Evolutionary conservation across 2,888 invertebrate species (phyloP).

Genomic region (Hartigia nigra): DNA sequence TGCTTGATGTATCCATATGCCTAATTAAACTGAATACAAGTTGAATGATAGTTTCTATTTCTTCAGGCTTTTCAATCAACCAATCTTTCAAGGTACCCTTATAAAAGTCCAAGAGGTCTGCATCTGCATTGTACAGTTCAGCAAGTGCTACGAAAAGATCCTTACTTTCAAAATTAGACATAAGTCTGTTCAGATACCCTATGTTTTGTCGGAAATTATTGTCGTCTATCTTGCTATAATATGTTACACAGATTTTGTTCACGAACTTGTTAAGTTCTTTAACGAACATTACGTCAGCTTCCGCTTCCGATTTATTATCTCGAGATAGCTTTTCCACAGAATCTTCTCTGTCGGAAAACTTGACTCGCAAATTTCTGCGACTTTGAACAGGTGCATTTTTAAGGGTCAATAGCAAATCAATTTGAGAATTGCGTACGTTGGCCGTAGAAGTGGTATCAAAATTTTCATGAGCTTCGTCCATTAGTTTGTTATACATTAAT

Average conservation of each 20-base stretch:
- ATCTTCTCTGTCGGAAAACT: slow-evolving; percentile 64
- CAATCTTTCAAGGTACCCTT: slow-evolving; percentile 65
- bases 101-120: slow-evolving; percentile 59
- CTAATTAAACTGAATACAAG: slow-evolving; percentile 73
- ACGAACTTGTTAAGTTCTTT: slow-evolving; percentile 67
- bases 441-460: slow-evolving; percentile 30
- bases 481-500: slow-evolving; percentile 51
- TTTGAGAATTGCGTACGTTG: slow-evolving; percentile 55
- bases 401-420: slow-evolving; percentile 67
- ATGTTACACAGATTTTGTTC: slow-evolving; percentile 67
- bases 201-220: slow-evolving; percentile 65
- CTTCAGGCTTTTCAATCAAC: slow-evolving; percentile 68
- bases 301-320: slow-evolving; percentile 17
- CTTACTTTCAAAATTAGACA: slow-evolving; percentile 70
- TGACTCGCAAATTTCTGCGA: slow-evolving; percentile 69
- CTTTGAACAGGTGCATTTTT: slow-evolving; percentile 64
- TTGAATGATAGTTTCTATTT: slow-evolving; percentile 71
- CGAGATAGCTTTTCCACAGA: slow-evolving; percentile 32
- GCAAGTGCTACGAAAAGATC: slow-evolving; percentile 68
- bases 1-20: slow-evolving; percentile 67
- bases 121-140: slow-evolving; percentile 49
- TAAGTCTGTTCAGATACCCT: slow-evolving; percentile 68
- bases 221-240: slow-evolving; percentile 69
- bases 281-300: slow-evolving; percentile 60
- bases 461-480: slow-evolving; percentile 31